Percentiles rank a stretch among this genome's conserved stretches.
Conservation (phyloP, 2,113 vertebrate species). For the Panthera tigris region DNA sequence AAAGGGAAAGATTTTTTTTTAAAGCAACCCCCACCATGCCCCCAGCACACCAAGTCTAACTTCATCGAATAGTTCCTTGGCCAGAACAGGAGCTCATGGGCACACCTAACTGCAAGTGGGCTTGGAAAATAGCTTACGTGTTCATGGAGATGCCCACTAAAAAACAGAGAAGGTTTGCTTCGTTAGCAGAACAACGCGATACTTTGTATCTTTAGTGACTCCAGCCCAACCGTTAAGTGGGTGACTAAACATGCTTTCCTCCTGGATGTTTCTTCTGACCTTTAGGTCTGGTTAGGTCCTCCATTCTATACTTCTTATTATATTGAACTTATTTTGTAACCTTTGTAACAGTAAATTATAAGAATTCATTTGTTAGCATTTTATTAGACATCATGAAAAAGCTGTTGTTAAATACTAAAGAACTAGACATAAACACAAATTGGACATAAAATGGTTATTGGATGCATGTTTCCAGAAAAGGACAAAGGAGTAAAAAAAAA, state of each 20-base stretch:
- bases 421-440: not conserved
- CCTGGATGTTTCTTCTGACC: fast-evolving
- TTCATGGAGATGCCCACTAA: fast-evolving
- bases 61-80: not conserved
- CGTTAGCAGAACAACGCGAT: fast-evolving
- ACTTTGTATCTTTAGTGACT: not conserved
- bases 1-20: not conserved
- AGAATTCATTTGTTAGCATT: not conserved
- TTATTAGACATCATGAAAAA: not conserved
- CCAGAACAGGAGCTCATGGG: not conserved
- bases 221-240: fast-evolving
- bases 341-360: not conserved
- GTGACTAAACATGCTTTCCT: not conserved
- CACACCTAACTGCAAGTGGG: fast-evolving
- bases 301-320: not conserved
- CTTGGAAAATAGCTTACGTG: not conserved
- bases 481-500: not conserved
- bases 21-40: not conserved
- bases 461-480: not conserved
- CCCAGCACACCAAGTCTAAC: not conserved
- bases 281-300: not conserved
- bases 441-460: not conserved
- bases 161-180: not conserved
- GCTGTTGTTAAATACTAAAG: not conserved
- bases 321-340: not conserved